Conservation (phyloP, 2,797 vertebrate genomes). For the Molossus molossus region DNA sequence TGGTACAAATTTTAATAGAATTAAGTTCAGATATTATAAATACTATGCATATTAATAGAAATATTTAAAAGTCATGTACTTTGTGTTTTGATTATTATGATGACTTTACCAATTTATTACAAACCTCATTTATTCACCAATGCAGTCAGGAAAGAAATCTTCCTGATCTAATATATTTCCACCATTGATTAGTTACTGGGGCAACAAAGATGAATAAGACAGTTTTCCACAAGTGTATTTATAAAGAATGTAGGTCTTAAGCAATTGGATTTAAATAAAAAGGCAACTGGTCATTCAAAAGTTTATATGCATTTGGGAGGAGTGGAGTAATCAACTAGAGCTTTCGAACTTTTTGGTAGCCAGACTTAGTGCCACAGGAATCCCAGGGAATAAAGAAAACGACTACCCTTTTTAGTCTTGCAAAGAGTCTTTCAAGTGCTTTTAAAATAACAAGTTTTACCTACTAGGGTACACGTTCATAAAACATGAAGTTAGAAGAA, state of each 20-base stretch:
- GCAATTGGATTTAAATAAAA: background rate
- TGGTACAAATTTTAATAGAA: conserved; percentile 63
- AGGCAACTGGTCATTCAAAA: background rate
- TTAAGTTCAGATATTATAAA: conserved; percentile 61
- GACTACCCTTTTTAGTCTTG: background rate
- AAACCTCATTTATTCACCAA: conserved; percentile 32
- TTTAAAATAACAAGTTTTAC: conserved; percentile 48
- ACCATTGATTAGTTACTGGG: background rate
- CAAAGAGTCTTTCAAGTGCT: background rate
- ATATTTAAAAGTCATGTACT: conserved; percentile 62
- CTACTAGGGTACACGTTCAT: background rate
- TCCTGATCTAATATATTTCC: background rate
- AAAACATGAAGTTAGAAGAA: conserved; percentile 35
- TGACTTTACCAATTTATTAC: conserved; percentile 35
- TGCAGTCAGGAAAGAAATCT: conserved; percentile 42
- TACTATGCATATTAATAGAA: conserved; percentile 36
- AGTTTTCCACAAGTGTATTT: background rate
- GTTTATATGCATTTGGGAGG: background rate
- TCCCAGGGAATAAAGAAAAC: conserved; percentile 33
- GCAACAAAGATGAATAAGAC: background rate
- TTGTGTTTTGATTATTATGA: conserved; percentile 60
- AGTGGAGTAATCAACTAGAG: background rate
- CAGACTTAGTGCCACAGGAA: background rate
- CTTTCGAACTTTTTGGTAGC: background rate
- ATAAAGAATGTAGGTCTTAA: conserved; percentile 12